Percentiles rank a stretch among this genome's conserved stretches.
Conservation (phyloP, 2,797 vertebrate genomes). For the Premnoplex brunnescens region DNA sequence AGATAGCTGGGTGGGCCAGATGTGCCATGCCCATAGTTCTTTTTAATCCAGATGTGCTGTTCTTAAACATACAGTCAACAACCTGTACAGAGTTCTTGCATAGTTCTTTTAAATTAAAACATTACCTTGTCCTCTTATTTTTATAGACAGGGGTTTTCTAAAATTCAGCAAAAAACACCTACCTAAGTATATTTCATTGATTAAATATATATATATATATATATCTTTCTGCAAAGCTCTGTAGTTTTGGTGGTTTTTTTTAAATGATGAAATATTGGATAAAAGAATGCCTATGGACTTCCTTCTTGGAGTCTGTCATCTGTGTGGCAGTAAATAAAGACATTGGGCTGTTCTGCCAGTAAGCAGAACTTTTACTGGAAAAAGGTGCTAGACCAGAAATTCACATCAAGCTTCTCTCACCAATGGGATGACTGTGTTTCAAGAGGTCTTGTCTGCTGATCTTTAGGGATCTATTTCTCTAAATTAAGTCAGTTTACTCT, state of each 20-base stretch:
- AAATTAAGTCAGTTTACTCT: background rate
- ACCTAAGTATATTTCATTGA: background rate
- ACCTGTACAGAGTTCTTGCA: background rate
- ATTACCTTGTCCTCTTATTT: background rate
- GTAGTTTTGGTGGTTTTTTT: background rate
- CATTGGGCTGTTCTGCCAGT: background rate
- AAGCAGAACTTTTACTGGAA: background rate
- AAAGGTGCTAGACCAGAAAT: background rate
- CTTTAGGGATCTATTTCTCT: background rate
- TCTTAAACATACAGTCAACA: background rate
- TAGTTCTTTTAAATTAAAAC: background rate
- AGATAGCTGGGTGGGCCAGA: background rate
- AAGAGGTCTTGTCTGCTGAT: background rate
- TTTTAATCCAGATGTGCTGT: background rate
- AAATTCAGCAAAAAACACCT: background rate
- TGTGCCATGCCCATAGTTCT: background rate
- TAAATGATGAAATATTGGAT: background rate
- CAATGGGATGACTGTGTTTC: background rate
- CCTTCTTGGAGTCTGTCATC: background rate
- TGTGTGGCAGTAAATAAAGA: background rate
- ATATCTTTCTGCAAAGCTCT: background rate
- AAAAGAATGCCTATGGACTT: background rate
- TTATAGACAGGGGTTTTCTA: background rate
- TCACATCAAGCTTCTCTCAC: background rate
- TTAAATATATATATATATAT: background rate